Conservation (phyloP, 2,797 vertebrate genomes). For the Cirrhinus molitorella region DNA sequence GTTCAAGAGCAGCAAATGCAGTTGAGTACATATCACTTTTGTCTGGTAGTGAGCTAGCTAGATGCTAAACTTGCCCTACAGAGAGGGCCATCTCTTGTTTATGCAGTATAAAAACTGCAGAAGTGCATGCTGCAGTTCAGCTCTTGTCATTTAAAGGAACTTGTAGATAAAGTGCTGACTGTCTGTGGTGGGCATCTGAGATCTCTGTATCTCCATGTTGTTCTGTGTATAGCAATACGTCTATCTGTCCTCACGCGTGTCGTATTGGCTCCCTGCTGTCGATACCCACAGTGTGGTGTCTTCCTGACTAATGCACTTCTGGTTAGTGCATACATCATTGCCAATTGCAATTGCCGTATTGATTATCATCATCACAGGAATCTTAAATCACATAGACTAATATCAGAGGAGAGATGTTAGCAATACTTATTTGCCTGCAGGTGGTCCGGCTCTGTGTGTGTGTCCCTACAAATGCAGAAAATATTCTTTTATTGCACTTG, state of each 20-base stretch:
- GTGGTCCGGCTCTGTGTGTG: constrained; percentile 49
- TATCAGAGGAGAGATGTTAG: constrained; percentile 45
- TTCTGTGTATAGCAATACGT: constrained; percentile 70
- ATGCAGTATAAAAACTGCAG: constrained; percentile 34
- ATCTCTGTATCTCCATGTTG: constrained; percentile 46
- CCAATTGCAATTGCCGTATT: constrained; percentile 63
- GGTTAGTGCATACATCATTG: constrained; percentile 49
- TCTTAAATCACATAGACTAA: constrained; percentile 59
- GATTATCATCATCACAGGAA: constrained; percentile 57
- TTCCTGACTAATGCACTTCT: constrained; percentile 72
- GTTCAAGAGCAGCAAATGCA: neutral
- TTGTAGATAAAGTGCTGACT: constrained; percentile 64
- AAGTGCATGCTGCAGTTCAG: constrained; percentile 66
- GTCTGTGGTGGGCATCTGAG: constrained; percentile 55
- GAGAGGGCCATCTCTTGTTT: constrained; percentile 19
- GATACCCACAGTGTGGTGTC: constrained; percentile 68
- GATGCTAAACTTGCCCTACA: constrained; percentile 16
- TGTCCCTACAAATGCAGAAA: neutral
- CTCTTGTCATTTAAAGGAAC: constrained; percentile 62
- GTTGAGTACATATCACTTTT: neutral
- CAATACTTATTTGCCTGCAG: constrained; percentile 20
- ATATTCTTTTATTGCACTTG: neutral
- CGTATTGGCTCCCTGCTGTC: constrained; percentile 70
- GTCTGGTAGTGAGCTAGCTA: neutral
- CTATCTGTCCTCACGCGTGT: constrained; percentile 70